phyloP scores from a whole-genome alignment of 2,797 vertebrate genomes.

The Gobionotothen gibberifrons region DNA sequence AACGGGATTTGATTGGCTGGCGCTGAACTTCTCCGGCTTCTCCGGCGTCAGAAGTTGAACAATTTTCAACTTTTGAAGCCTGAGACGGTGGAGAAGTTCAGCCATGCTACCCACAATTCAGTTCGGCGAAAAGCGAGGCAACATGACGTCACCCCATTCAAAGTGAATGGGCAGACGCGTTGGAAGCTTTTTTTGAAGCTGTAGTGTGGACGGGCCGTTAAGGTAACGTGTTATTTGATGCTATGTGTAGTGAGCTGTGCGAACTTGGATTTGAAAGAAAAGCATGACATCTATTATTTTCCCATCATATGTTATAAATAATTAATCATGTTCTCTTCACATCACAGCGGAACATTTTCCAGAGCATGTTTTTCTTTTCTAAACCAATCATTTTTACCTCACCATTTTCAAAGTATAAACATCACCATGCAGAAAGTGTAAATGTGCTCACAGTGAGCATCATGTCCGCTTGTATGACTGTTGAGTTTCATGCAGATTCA shows the following conservation, averaged over 20 bases:
- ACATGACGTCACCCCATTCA: too few relatives aligned
- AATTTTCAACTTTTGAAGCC: too few relatives aligned
- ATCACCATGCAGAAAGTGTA: background rate
- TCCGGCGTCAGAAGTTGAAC: too few relatives aligned
- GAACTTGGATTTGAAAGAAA: too few relatives aligned
- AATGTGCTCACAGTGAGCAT: background rate
- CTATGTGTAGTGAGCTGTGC: background rate
- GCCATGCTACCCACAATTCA: too few relatives aligned
- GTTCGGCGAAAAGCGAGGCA: too few relatives aligned
- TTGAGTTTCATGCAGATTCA: background rate
- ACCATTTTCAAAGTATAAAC: background rate
- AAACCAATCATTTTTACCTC: background rate
- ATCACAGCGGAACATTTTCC: background rate
- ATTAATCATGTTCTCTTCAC: background rate
- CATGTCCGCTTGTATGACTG: background rate
- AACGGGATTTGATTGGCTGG: too few relatives aligned
- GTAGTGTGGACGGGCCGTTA: too few relatives aligned
- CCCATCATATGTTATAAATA: background rate
- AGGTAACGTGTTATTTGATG: background rate
- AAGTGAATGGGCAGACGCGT: too few relatives aligned
- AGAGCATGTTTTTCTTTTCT: background rate
- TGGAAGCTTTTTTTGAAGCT: too few relatives aligned
- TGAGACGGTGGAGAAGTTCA: too few relatives aligned
- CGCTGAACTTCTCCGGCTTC: too few relatives aligned
- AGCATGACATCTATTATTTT: background rate